Evolutionary conservation across 2,888 invertebrate genomes (phyloP).

Genomic region (Kuschelorhynchus macadamiae): DNA sequence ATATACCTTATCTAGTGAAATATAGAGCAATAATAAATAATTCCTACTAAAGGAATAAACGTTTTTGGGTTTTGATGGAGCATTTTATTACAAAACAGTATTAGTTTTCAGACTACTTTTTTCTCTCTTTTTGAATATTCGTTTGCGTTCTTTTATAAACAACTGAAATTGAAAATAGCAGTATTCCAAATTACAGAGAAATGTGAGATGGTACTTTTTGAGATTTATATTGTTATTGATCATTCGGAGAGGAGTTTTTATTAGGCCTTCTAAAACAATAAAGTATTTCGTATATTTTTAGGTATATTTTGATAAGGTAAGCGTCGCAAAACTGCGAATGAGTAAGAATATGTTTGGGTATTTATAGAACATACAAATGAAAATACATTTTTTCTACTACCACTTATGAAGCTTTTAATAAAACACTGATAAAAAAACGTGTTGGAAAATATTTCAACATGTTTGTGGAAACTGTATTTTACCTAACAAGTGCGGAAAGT

Average conservation of each 20-base stretch:
- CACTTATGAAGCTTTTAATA: too few species aligned
- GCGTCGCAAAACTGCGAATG: too few species aligned
- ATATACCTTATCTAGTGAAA: conserved; percentile 60
- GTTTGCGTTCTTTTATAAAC: conserved; percentile 31
- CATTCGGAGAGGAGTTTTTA: not conserved
- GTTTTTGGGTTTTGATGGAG: conserved; percentile 48
- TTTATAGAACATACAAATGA: too few species aligned
- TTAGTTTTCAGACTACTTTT: conserved; percentile 38
- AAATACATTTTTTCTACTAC: too few species aligned
- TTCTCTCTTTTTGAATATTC: conserved; percentile 37
- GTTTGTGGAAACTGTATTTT: too few species aligned
- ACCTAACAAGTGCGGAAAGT: too few species aligned
- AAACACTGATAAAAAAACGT: too few species aligned
- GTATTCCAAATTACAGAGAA: conserved; percentile 23
- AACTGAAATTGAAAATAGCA: conserved; percentile 31
- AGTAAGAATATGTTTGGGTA: too few species aligned
- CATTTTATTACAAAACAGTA: conserved; percentile 48
- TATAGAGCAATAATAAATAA: conserved; percentile 60
- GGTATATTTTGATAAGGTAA: too few species aligned
- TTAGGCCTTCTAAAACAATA: too few species aligned
- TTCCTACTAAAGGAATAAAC: conserved; percentile 53
- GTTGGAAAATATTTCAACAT: too few species aligned
- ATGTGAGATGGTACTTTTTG: conserved; percentile 13
- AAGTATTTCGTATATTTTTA: too few species aligned
- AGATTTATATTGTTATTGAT: conserved; percentile 19